phyloP scores from a whole-genome alignment of 2,888 invertebrate genomes.

The Diarsia mendica region DNA sequence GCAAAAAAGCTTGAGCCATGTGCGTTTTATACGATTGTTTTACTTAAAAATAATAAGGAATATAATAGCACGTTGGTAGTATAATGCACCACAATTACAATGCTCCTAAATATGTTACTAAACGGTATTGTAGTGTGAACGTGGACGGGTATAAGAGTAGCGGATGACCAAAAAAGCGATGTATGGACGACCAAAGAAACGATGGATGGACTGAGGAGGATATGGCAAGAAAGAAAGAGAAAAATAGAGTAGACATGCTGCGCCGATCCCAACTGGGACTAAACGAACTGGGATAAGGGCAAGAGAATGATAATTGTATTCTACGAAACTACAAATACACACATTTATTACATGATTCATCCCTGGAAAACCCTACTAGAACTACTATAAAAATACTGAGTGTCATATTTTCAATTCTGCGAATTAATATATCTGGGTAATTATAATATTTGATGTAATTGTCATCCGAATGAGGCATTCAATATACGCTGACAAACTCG shows the following conservation, averaged over 20 bases:
- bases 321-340: neutral
- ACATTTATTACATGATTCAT: neutral
- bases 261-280: no score
- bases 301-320: neutral
- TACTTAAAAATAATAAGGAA: neutral
- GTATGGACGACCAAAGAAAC: no score
- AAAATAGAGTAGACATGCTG: no score
- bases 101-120: neutral
- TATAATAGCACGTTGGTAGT: neutral
- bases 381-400: neutral
- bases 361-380: slow-evolving; percentile 8
- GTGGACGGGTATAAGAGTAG: no score
- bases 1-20: neutral
- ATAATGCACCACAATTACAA: neutral
- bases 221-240: no score
- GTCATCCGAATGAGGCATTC: neutral
- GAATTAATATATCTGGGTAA: neutral
- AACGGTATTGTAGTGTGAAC: no score
- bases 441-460: neutral
- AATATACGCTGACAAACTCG: neutral
- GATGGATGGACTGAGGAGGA: no score
- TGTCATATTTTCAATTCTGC: neutral
- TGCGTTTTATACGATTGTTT: neutral
- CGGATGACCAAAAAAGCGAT: no score
- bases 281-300: no score